These are phyloP conservation scores for Labeo calbasu DNA, from an alignment of 2,797 vertebrate species.

Conservation along the genomic window DNA sequence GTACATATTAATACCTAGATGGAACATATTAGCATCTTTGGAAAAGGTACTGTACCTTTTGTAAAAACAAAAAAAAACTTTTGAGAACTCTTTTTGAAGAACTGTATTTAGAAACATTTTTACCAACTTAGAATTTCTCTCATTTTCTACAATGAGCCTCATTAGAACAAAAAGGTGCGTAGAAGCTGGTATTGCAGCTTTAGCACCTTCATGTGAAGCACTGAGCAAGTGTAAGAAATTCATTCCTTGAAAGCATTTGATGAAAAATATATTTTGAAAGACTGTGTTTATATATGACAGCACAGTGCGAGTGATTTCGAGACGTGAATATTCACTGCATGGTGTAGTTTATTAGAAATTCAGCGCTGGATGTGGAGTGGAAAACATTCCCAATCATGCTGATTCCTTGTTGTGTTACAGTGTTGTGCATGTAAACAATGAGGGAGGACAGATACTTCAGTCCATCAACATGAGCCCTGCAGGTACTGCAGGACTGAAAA, in stretches of 20 bases:
- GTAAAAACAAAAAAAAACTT: neutral
- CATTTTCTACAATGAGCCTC: conserved; percentile 4
- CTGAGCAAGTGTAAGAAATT: neutral
- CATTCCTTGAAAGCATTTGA: neutral
- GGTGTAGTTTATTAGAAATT: neutral
- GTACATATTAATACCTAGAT: too few relatives aligned
- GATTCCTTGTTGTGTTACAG: neutral
- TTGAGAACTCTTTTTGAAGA: neutral
- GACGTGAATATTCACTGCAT: neutral
- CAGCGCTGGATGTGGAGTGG: neutral
- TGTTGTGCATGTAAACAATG: neutral
- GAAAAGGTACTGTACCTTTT: too few relatives aligned
- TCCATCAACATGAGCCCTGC: neutral
- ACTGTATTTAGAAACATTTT: neutral
- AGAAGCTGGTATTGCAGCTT: neutral
- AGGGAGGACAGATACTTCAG: neutral
- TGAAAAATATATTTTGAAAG: neutral
- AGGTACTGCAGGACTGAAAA: conserved; percentile 22
- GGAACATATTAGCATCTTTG: too few relatives aligned
- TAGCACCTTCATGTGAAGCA: neutral
- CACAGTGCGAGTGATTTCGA: neutral
- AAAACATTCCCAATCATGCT: neutral
- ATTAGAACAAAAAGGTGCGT: neutral
- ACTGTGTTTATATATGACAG: neutral
- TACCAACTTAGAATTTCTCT: neutral